A percentile compares a stretch with the other conserved stretches of the same genome.
These are phyloP conservation scores for Eriocheir sinensis DNA, from an alignment of 1,140 invertebrate species.

Conservation along the genomic window DNA sequence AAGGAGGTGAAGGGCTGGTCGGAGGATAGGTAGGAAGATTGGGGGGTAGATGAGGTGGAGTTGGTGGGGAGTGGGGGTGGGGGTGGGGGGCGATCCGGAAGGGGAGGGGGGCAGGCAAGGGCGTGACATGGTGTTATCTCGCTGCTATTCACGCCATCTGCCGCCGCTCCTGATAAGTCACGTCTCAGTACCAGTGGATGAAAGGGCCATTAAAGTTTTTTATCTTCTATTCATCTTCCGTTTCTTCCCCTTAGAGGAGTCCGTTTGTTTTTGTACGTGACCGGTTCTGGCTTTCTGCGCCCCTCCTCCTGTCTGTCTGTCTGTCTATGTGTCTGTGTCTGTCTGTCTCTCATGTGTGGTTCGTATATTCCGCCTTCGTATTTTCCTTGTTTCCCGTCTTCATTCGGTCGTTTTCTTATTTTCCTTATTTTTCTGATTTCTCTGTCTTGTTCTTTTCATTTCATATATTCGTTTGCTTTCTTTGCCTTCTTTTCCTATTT, in stretches of 20 bases:
- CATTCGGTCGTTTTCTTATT: neutral
- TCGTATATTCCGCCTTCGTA: neutral
- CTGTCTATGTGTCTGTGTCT: neutral
- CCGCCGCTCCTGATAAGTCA: neutral
- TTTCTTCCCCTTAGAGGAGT: neutral
- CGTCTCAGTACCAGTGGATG: neutral
- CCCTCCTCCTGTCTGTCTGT: neutral
- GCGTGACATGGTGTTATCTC: neutral
- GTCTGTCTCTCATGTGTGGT: neutral
- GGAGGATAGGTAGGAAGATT: no score
- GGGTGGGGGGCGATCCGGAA: no score
- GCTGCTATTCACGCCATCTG: neutral
- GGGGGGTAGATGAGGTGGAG: no score
- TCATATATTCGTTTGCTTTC: neutral
- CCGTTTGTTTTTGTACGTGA: no score
- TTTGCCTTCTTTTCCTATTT: neutral
- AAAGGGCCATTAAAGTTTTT: neutral
- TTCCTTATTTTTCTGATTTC: neutral
- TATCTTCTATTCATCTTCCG: neutral
- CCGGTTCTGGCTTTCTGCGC: neutral
- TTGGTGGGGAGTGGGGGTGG: no score
- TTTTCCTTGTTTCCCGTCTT: neutral
- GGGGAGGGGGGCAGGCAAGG: neutral
- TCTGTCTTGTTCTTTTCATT: neutral
- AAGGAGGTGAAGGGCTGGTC: no score